Base-by-base conservation (phyloP, 2,888 invertebrate genomes). In the Nomada lathburiana region DNA sequence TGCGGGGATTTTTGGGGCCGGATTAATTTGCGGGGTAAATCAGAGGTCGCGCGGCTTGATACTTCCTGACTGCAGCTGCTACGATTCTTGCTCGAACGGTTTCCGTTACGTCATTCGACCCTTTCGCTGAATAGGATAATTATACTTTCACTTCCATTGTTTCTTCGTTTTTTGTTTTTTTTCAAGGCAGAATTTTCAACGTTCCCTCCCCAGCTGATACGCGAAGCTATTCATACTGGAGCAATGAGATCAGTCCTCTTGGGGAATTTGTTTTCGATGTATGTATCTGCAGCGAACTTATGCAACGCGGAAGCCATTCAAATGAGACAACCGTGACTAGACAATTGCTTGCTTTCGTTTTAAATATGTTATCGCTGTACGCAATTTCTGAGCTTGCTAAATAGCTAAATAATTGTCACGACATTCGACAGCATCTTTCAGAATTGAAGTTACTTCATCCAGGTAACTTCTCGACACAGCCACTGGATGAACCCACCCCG, bases 401-500 rank as follows among this genome's bases (percentile, higher is more conserved):
- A 26, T 2, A 2, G 26, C 26, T 2, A 36, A 36, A 5, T 36
- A 5, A 36, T 36, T 5, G 5, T 36, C 0, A 36, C 7, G 7
- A 36, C 36, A 7, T 47, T 16, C 47, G 47, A 11, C 16, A 16
- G 16, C 47, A 47, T 47, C 10, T 7, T 36, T 7, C 5, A 7
- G 36, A 5, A 36, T 36, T 36, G 7, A 36, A 7, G 7, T 36
- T 36, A 36, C 7, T n/a, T 5, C 20, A 11, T n/a, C 13, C 20
- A 5, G 7, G 2, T 36, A 20, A 42, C 55, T 36, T 26, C 67
- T 16, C 62, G 26, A 47, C n/a, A 36, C 42, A 29, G 11, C 23
- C 42, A 53, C 64, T 73, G 64, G 80, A 71, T 53, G 80, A 62
- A 76, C 75, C 50, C 47, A 75, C 57, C 60, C 55, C 42, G 71